A percentile compares a stretch with the other conserved stretches of the same genome.
Evolutionary conservation across 2,797 vertebrate species (phyloP).

Genomic region (Zalophus californianus): DNA sequence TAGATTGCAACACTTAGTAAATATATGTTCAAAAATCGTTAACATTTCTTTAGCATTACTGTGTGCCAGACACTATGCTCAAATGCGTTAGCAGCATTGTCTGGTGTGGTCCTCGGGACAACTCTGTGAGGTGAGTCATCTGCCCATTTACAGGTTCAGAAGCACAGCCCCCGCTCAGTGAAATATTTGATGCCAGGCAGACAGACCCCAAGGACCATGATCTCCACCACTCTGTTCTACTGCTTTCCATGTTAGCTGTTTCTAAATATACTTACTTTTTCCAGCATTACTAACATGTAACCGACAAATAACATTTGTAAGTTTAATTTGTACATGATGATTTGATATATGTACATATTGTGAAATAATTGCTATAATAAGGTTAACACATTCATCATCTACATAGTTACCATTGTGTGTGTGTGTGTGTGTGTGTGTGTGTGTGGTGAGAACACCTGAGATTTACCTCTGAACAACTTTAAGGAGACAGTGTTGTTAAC

Average conservation of each 20-base stretch:
- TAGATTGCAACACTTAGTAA: not conserved
- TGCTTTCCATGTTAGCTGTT: not conserved
- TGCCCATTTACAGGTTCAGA: no score
- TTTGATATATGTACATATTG: not conserved
- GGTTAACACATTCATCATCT: not conserved
- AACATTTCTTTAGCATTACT: not conserved
- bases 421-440: not conserved
- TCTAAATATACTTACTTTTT: not conserved
- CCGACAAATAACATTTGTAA: not conserved
- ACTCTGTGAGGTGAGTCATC: not conserved
- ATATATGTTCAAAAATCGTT: not conserved
- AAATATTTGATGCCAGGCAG: not conserved
- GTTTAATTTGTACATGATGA: not conserved
- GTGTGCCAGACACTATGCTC: not conserved
- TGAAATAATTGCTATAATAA: not conserved
- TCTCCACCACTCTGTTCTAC: no score
- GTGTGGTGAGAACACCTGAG: not conserved
- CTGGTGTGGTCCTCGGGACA: not conserved
- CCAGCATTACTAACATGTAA: not conserved
- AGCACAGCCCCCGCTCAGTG: not conserved
- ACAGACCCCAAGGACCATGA: not conserved
- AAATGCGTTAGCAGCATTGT: not conserved
- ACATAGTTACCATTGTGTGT: not conserved
- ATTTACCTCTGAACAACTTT: not conserved
- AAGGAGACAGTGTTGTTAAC: not conserved